These are phyloP conservation scores for Plusia festucae DNA, from an alignment of 2,888 invertebrate genomes.

Conservation along the genomic window DNA sequence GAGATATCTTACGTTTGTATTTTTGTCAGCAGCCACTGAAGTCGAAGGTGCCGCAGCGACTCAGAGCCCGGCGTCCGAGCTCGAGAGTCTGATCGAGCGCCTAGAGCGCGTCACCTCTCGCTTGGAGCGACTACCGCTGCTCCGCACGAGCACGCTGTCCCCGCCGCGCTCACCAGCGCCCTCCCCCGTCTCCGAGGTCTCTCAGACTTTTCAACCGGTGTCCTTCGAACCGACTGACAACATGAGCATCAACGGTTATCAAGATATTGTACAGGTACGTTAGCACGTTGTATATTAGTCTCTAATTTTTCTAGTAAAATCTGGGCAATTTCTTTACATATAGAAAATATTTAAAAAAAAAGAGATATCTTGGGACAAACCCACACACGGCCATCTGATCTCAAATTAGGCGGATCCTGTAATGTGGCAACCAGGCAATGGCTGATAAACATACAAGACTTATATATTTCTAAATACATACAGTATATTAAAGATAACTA, in stretches of 20 bases:
- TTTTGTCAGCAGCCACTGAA: conserved; percentile 80
- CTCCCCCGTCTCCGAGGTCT: conserved; percentile 66
- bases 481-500: too few species aligned
- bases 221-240: conserved; percentile 68
- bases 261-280: conserved; percentile 90
- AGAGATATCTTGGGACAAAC: too few species aligned
- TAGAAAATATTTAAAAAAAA: too few species aligned
- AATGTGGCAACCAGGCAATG: too few species aligned
- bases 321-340: too few species aligned
- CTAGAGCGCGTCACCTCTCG: conserved; percentile 93
- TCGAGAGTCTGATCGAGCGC: conserved; percentile 92
- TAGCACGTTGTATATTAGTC: too few species aligned
- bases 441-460: too few species aligned
- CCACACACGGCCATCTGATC: too few species aligned
- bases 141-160: conserved; percentile 71
- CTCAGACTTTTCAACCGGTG: conserved; percentile 65
- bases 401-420: too few species aligned
- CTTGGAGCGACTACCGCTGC: conserved; percentile 89
- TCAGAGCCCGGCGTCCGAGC: conserved; percentile 87
- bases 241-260: conserved; percentile 94
- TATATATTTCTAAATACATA: too few species aligned
- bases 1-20: not conserved
- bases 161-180: conserved; percentile 74
- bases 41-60: conserved; percentile 80
- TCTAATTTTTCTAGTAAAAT: too few species aligned